These are phyloP conservation scores for Iphiclides podalirius DNA, from an alignment of 2,888 invertebrate genomes.

Conservation along the genomic window DNA sequence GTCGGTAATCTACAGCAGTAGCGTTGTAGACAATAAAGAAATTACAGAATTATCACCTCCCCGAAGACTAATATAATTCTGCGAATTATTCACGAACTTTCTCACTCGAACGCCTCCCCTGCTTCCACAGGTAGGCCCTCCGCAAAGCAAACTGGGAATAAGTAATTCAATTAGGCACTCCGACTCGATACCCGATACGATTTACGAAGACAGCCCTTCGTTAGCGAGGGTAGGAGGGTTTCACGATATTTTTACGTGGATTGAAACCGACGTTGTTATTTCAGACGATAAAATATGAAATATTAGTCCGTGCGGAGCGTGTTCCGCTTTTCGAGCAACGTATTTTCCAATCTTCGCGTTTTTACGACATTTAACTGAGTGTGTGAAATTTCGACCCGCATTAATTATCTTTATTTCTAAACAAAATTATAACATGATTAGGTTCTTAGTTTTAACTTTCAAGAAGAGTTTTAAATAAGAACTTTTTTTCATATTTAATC, in stretches of 20 bases:
- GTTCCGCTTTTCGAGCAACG: neutral
- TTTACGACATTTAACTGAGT: neutral
- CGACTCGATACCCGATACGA: conserved; percentile 24
- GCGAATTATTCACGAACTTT: conserved; percentile 23
- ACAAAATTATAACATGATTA: too few relatives aligned
- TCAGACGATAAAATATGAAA: conserved; percentile 23
- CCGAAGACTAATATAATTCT: conserved; percentile 18
- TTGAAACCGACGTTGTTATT: conserved; percentile 21
- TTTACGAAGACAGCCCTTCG: conserved; percentile 25
- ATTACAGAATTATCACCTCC: conserved; percentile 22
- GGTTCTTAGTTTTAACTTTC: too few relatives aligned
- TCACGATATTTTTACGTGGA: conserved; percentile 21
- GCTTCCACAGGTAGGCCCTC: conserved; percentile 18
- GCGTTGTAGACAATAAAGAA: conserved; percentile 21
- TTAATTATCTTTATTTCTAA: too few relatives aligned
- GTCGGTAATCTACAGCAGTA: neutral
- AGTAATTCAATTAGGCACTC: conserved; percentile 26
- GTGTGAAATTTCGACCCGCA: neutral
- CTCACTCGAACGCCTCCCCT: conserved; percentile 20
- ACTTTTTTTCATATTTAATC: too few relatives aligned
- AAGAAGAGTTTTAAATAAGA: too few relatives aligned
- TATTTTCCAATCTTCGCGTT: neutral
- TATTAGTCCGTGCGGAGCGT: conserved; percentile 2
- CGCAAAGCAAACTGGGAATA: conserved; percentile 23
- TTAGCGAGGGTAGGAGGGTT: conserved; percentile 16